A percentile compares a stretch with the other conserved stretches of the same genome.
phyloP scores from a whole-genome alignment of 2,797 vertebrate species.

The Coranthus polyacanthus region DNA sequence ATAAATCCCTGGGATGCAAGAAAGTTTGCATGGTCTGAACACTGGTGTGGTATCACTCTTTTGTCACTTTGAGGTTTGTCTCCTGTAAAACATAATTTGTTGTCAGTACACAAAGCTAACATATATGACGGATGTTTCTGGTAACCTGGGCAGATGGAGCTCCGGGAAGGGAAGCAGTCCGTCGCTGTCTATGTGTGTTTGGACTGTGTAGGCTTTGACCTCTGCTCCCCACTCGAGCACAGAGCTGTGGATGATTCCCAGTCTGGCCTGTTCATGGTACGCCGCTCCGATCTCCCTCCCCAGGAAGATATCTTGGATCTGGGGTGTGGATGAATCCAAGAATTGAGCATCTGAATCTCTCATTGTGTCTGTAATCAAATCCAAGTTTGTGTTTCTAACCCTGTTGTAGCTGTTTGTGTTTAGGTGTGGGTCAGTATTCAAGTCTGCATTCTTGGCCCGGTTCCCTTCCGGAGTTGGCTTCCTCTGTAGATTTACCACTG shows the following conservation, averaged over 20 bases:
- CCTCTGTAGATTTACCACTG: slow-evolving; percentile 53
- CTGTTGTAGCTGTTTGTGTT: slow-evolving; percentile 50
- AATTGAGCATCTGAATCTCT: slow-evolving; percentile 17
- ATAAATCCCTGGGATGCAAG: background rate
- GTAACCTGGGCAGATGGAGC: slow-evolving; percentile 70
- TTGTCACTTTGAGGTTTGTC: background rate
- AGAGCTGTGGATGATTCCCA: slow-evolving; percentile 74
- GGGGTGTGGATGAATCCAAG: slow-evolving; percentile 34
- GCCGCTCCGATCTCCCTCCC: slow-evolving; percentile 73
- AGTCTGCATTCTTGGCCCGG: slow-evolving; percentile 46
- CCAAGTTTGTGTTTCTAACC: slow-evolving; percentile 54
- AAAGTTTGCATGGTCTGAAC: background rate
- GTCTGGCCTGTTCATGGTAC: slow-evolving; percentile 72
- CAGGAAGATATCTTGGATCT: slow-evolving; percentile 73
- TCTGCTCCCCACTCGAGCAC: slow-evolving; percentile 67
- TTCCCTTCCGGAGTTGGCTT: slow-evolving; percentile 46
- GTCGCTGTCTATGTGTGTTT: slow-evolving; percentile 73
- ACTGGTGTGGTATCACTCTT: background rate
- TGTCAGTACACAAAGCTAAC: slow-evolving; percentile 78
- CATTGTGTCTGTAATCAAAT: slow-evolving; percentile 32
- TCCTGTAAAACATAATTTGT: background rate
- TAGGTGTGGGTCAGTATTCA: slow-evolving; percentile 36
- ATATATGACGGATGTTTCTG: slow-evolving; percentile 72
- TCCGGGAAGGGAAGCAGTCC: slow-evolving; percentile 75
- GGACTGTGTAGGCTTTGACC: slow-evolving; percentile 79